phyloP scores from a whole-genome alignment of 2,888 invertebrate species.

The Nymphalis urticae region DNA sequence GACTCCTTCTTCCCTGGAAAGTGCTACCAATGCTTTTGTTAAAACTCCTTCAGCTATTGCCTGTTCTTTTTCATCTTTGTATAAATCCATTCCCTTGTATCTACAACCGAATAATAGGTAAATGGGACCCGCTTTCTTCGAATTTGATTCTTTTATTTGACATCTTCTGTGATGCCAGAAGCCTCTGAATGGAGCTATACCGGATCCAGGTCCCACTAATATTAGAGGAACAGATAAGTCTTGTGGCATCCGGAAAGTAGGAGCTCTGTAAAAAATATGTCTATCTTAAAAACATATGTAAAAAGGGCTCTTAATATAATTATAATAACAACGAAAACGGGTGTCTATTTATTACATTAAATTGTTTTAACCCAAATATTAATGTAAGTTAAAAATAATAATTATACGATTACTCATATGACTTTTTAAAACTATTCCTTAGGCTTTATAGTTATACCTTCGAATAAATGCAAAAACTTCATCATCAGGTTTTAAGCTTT shows the following conservation, averaged over 20 bases:
- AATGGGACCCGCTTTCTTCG: slow-evolving; percentile 72
- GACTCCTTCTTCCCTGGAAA: slow-evolving; percentile 88
- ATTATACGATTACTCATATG: too few relatives aligned
- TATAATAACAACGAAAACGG: too few relatives aligned
- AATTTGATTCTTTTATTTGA: slow-evolving; percentile 49
- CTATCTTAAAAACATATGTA: too few relatives aligned
- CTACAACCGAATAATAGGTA: slow-evolving; percentile 95
- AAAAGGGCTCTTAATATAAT: too few relatives aligned
- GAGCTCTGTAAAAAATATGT: slow-evolving; percentile 83
- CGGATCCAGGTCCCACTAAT: slow-evolving; percentile 94
- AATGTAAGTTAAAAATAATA: too few relatives aligned
- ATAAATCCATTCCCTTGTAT: slow-evolving; percentile 88
- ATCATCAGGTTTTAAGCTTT: slow-evolving; percentile 84
- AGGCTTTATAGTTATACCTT: slow-evolving; percentile 76
- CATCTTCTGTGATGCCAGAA: slow-evolving; percentile 92
- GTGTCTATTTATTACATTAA: too few relatives aligned
- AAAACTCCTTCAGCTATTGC: slow-evolving; percentile 86
- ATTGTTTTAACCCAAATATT: too few relatives aligned
- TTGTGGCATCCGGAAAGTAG: slow-evolving; percentile 91
- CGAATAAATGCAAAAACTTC: slow-evolving; percentile 88
- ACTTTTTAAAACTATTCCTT: too few relatives aligned
- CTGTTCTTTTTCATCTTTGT: slow-evolving; percentile 88
- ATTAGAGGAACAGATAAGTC: slow-evolving; percentile 89
- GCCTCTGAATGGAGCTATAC: slow-evolving; percentile 96
- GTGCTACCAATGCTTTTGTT: slow-evolving; percentile 87